A percentile compares a stretch with the other conserved stretches of the same genome.
These are phyloP conservation scores for Callyntrura guangdongensis DNA, from an alignment of 2,888 invertebrate species.

Conservation along the genomic window DNA sequence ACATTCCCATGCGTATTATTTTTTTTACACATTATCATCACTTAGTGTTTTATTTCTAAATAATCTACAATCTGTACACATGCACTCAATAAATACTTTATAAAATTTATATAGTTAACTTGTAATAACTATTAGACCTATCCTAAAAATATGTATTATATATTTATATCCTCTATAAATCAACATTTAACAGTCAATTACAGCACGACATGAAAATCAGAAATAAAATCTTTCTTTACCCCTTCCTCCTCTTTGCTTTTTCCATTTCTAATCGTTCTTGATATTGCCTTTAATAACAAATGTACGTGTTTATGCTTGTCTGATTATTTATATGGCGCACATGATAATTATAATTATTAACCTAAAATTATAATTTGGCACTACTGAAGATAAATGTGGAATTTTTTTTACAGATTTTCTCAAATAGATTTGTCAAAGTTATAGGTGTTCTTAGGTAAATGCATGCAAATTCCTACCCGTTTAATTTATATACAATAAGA, in stretches of 20 bases:
- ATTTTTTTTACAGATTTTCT: conserved; percentile 28
- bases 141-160: conserved; percentile 26
- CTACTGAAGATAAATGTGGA: conserved; percentile 59
- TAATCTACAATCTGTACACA: conserved; percentile 12
- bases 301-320: conserved; percentile 32
- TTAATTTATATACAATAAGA: not conserved
- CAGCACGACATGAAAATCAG: conserved; percentile 49
- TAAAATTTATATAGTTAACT: conserved; percentile 48
- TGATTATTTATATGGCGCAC: conserved; percentile 57
- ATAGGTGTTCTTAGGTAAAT: not conserved
- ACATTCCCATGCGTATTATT: conserved; percentile 19
- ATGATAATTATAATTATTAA: conserved; percentile 28
- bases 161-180: conserved; percentile 38
- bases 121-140: conserved; percentile 25
- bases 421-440: not conserved
- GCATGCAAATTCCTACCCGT: not conserved
- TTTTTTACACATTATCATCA: no score
- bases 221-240: conserved; percentile 41
- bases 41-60: conserved; percentile 38
- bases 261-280: not conserved
- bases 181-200: conserved; percentile 61
- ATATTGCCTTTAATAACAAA: not conserved
- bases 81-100: conserved; percentile 51
- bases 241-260: conserved; percentile 10
- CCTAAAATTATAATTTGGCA: conserved; percentile 68